Conservation (phyloP, 1,140 invertebrate genomes). For the Pogonus chalceus region DNA sequence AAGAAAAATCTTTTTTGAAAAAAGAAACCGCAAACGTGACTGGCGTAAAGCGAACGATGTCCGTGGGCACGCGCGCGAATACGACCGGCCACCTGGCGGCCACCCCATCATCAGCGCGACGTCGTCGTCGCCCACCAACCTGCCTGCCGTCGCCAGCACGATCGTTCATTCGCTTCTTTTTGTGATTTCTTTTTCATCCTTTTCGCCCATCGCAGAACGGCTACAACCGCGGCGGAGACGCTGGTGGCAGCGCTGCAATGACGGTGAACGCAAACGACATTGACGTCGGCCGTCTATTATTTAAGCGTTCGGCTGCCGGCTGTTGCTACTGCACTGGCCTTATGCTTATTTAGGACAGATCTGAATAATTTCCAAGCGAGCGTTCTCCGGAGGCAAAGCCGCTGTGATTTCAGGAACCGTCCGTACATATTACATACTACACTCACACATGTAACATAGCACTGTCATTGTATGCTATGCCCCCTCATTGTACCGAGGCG, state of each 20-base stretch:
- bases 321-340: not conserved
- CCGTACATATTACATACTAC: not conserved
- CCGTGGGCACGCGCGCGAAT: conserved; percentile 4
- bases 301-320: not conserved
- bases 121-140: not conserved
- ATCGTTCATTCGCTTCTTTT: too few relatives aligned
- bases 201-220: not conserved
- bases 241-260: not conserved
- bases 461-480: not conserved
- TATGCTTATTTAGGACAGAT: not conserved
- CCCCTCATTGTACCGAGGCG: not conserved
- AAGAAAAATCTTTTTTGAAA: conserved; percentile 11
- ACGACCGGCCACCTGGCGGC: not conserved
- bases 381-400: not conserved
- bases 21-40: conserved; percentile 10
- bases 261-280: not conserved
- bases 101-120: not conserved
- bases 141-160: not conserved
- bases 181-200: not conserved
- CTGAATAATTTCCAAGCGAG: not conserved
- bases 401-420: not conserved
- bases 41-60: not conserved
- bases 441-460: not conserved
- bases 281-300: not conserved
- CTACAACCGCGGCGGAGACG: not conserved